These are phyloP conservation scores for Cepaea hortensis DNA, from an alignment of 2,888 invertebrate genomes.

Conservation along the genomic window DNA sequence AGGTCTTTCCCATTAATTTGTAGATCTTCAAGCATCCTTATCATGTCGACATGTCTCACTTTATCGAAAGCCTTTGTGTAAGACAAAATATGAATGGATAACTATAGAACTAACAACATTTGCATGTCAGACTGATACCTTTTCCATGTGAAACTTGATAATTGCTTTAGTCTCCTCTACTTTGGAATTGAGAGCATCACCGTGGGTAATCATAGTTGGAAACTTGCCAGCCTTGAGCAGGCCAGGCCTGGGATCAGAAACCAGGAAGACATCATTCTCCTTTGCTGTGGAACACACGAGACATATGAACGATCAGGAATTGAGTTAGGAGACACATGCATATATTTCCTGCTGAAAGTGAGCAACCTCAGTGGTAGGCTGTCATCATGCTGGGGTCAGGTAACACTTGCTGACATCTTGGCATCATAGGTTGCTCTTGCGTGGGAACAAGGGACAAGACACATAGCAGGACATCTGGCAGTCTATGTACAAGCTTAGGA, in stretches of 20 bases:
- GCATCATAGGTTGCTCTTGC: background rate
- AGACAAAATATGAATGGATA: background rate
- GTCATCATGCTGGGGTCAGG: background rate
- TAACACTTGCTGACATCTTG: background rate
- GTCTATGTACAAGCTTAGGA: no score
- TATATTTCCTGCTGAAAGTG: background rate
- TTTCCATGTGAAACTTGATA: conserved; percentile 99
- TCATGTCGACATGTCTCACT: no score
- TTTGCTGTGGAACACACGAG: conserved; percentile 78
- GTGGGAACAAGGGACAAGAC: background rate
- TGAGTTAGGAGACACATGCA: background rate
- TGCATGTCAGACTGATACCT: conserved; percentile 81
- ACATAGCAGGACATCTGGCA: no score
- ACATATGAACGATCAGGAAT: background rate
- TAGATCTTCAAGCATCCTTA: no score
- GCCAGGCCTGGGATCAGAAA: conserved; percentile 96
- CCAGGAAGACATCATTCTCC: conserved; percentile 97
- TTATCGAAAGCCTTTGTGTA: background rate
- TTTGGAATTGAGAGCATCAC: conserved; percentile 95
- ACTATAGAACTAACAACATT: background rate
- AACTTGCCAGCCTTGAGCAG: conserved; percentile 99
- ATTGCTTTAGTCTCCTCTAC: conserved; percentile 99
- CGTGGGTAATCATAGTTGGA: conserved; percentile 97
- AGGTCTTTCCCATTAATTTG: no score
- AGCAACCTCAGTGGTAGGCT: background rate